Base-by-base conservation (phyloP, 1,140 invertebrate genomes). In the Forficula auricularia region DNA sequence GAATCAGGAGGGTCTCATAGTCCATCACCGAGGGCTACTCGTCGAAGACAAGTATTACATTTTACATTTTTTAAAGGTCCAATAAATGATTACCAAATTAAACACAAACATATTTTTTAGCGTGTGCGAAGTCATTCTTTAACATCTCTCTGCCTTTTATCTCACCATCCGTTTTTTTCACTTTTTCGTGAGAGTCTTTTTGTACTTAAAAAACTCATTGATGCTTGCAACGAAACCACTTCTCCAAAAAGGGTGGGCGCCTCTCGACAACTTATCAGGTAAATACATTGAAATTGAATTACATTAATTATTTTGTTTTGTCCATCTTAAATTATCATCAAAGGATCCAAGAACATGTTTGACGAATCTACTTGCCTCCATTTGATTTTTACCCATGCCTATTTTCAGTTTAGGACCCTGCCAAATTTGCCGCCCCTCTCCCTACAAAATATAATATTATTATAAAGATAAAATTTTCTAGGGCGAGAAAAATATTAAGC, bases 91-190 rank as follows among this genome's bases (percentile, higher is more conserved):
- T n/a, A n/a, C n/a, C n/a, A n/a, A n/a, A n/a, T n/a, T 36, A 16
- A 45, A 8, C 7, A 19, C 22, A 42, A 44, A 19, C 18, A 22
- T 50, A 56, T 52, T 57, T 66, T 64, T 47, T 75, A 83, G 77
- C 70, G 77, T 54, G 67, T 82, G 50, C 71, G 79, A 55, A 91
- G 82, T 65, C 82, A 95, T 63, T 91, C 89, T 9, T 66, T 99
- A 47, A 98, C 94, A 32, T 96, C 92, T 32, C 67, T 98, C 39
- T 98, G 95, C 66, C 79, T 99, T 50, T 74, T 99, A 33, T 97
- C 91, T 47, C 95, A 99, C 73, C 95, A 99, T 73, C 92, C 94
- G 30, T 98, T 99, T 64, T 95, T 98, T 61, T 84, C 90, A 34
- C 90, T 82, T 55, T 98, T 98, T 70, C 81, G 94, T 44, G 89